Percentiles rank a stretch among this genome's conserved stretches.
These are phyloP conservation scores for Lophotriccus pileatus DNA, from an alignment of 2,797 vertebrate species.

Conservation along the genomic window DNA sequence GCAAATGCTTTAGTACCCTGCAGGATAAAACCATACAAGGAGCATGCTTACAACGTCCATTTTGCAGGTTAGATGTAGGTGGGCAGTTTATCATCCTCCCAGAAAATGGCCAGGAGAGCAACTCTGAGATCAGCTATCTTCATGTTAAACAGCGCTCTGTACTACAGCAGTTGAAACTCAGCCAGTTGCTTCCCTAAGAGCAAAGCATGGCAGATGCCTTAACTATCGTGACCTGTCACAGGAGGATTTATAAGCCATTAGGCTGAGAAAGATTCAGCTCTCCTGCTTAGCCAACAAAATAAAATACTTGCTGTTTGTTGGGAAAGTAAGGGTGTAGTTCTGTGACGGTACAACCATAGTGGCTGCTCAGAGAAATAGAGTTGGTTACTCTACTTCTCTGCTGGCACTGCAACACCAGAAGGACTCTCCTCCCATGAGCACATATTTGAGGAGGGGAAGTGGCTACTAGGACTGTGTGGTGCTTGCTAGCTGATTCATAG, in stretches of 20 bases:
- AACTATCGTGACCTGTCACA: background rate
- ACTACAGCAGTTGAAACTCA: background rate
- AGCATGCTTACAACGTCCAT: background rate
- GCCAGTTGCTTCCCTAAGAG: conserved; percentile 11
- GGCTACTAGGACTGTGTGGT: background rate
- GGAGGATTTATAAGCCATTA: conserved; percentile 4
- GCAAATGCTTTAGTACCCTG: background rate
- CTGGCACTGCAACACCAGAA: background rate
- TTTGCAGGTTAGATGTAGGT: background rate
- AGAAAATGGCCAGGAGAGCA: background rate
- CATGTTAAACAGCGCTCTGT: background rate
- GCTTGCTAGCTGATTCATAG: background rate
- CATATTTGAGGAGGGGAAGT: background rate
- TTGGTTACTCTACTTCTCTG: background rate
- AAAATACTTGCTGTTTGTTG: background rate
- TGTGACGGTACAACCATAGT: background rate
- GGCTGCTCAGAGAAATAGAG: background rate
- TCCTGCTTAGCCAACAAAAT: background rate
- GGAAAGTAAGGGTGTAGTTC: background rate
- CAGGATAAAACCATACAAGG: background rate
- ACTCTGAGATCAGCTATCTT: background rate
- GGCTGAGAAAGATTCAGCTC: background rate
- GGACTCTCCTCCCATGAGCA: background rate
- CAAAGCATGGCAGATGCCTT: conserved; percentile 32
- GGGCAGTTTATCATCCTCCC: background rate